These are phyloP conservation scores for Centroberyx gerrardi DNA, from an alignment of 2,797 vertebrate genomes.

Conservation along the genomic window DNA sequence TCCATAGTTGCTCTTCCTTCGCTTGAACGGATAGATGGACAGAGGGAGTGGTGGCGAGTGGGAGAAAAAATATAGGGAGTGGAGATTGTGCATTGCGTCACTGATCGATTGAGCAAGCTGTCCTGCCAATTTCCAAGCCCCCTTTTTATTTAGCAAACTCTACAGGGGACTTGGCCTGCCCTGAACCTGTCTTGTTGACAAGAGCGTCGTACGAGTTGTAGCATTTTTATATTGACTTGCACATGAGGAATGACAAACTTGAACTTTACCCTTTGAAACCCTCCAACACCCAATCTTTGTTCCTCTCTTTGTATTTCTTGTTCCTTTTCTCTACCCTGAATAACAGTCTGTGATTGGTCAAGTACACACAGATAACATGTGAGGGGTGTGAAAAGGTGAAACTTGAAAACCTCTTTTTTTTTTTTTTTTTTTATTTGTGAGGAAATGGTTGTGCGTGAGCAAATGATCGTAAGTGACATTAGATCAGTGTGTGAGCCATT, in stretches of 20 bases:
- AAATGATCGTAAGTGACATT: constrained; percentile 52
- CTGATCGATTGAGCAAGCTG: constrained; percentile 62
- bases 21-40: constrained; percentile 45
- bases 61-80: constrained; percentile 59
- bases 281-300: constrained; percentile 49
- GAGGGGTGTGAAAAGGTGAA: constrained; percentile 70
- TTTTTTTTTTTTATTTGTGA: constrained; percentile 38
- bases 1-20: constrained; percentile 58
- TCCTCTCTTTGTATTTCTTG: constrained; percentile 64
- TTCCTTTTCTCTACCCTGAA: constrained; percentile 65
- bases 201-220: constrained; percentile 83
- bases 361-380: constrained; percentile 56
- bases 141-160: constrained; percentile 72
- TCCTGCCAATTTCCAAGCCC: constrained; percentile 81
- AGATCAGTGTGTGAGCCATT: constrained; percentile 67
- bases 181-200: constrained; percentile 74
- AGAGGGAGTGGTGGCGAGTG: constrained; percentile 48
- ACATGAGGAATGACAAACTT: constrained; percentile 87
- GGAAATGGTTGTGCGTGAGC: constrained; percentile 64
- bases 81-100: constrained; percentile 58
- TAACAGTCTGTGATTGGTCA: constrained; percentile 57
- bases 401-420: constrained; percentile 75
- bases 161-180: constrained; percentile 63
- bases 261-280: constrained; percentile 76
- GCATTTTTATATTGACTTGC: constrained; percentile 89